phyloP scores from a whole-genome alignment of 2,113 vertebrate species.

The Irena cyanogastra region DNA sequence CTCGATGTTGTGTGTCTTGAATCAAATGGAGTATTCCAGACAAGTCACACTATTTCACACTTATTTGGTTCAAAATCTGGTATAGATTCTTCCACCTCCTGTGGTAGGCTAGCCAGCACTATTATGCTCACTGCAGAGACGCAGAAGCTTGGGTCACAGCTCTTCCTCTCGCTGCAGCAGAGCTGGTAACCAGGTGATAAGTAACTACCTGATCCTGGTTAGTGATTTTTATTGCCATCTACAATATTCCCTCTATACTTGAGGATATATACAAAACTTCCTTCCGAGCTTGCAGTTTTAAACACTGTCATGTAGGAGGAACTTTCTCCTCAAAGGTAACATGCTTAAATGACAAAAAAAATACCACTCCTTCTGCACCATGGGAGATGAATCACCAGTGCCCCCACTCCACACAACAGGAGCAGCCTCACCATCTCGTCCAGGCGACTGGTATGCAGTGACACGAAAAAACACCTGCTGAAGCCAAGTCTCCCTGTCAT shows the following conservation, averaged over 20 bases:
- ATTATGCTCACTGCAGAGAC: background rate
- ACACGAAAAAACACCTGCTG: background rate
- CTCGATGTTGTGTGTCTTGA: background rate
- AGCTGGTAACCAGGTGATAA: background rate
- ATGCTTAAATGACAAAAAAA: background rate
- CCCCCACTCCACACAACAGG: background rate
- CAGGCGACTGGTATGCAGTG: fast-evolving
- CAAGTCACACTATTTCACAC: background rate
- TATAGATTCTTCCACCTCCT: background rate
- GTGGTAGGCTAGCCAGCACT: background rate
- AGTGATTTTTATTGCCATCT: background rate
- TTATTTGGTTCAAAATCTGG: background rate
- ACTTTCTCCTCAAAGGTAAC: background rate
- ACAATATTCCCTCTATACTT: background rate
- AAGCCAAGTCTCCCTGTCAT: background rate
- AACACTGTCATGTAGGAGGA: background rate
- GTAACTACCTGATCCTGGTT: background rate
- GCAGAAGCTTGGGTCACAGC: background rate
- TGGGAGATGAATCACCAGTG: background rate
- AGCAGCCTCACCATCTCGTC: background rate
- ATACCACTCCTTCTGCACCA: background rate
- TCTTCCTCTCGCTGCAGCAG: background rate
- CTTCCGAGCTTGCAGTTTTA: background rate
- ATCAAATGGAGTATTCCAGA: background rate
- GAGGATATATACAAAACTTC: background rate